phyloP scores from a whole-genome alignment of 2,888 invertebrate species.

The Unio delphinus region DNA sequence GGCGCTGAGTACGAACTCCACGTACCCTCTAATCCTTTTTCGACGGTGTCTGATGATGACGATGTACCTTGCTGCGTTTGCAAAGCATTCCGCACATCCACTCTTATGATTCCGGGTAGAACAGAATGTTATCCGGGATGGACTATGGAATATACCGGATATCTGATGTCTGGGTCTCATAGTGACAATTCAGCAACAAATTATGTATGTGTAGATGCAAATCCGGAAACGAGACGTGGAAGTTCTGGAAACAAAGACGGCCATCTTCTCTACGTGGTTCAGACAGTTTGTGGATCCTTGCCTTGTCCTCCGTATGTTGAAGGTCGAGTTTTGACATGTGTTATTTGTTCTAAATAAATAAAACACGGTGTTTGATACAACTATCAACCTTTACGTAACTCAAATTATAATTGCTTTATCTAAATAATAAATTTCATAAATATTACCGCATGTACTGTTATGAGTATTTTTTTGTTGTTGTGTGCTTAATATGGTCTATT shows the following conservation, averaged over 20 bases:
- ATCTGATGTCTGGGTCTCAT: constrained; percentile 7
- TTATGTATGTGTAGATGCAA: constrained; percentile 7
- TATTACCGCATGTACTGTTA: too few species aligned
- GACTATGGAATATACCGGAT: constrained; percentile 13
- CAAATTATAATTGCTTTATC: too few species aligned
- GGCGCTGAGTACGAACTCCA: too few species aligned
- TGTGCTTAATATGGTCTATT: too few species aligned
- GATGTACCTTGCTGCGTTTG: constrained; percentile 14
- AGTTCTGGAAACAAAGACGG: background rate
- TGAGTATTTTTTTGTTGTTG: too few species aligned
- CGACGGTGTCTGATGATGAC: background rate
- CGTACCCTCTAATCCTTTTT: too few species aligned
- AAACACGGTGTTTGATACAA: too few species aligned
- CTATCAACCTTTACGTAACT: too few species aligned
- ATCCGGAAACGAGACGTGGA: background rate
- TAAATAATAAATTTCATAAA: too few species aligned
- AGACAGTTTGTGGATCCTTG: constrained; percentile 7
- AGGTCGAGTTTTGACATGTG: constrained; percentile 10
- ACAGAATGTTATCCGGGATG: constrained; percentile 10
- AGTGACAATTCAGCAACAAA: background rate
- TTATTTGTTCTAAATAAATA: constrained; percentile 7
- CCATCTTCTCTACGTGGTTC: constrained; percentile 9
- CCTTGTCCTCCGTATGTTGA: constrained; percentile 8
- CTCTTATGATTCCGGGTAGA: constrained; percentile 9
- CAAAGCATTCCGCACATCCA: constrained; percentile 1